These are phyloP conservation scores for Drosophila tristis DNA, from an alignment of 1,140 invertebrate genomes.

Conservation along the genomic window DNA sequence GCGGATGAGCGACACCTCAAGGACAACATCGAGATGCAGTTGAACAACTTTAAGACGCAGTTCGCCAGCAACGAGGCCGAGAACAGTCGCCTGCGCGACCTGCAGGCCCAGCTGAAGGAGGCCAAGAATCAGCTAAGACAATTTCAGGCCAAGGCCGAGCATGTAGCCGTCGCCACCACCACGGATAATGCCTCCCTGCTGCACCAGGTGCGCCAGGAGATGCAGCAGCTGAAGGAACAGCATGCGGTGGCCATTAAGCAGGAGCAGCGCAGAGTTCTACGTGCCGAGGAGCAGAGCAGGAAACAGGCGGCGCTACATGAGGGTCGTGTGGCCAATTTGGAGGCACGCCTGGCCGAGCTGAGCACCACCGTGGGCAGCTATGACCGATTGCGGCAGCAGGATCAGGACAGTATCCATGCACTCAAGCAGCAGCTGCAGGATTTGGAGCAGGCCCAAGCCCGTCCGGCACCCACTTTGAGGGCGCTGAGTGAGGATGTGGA, in stretches of 20 bases:
- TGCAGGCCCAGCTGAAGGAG: conserved; percentile 88
- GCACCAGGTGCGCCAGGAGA: conserved; percentile 89
- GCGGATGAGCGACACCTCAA: conserved; percentile 87
- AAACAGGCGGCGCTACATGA: conserved; percentile 89
- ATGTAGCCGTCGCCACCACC: conserved; percentile 37
- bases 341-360: conserved; percentile 91
- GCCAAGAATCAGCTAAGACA: conserved; percentile 87
- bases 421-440: conserved; percentile 86
- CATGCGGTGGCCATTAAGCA: conserved; percentile 87
- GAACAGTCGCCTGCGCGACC: conserved; percentile 79
- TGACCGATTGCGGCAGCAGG: conserved; percentile 89
- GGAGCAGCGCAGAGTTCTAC: conserved; percentile 84
- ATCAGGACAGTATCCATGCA: conserved; percentile 90
- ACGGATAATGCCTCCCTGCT: conserved; percentile 86
- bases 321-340: conserved; percentile 90
- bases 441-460: conserved; percentile 45
- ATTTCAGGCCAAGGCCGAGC: conserved; percentile 83
- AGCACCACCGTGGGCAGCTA: conserved; percentile 92
- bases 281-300: conserved; percentile 89
- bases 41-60: conserved; percentile 85
- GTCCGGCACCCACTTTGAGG: background rate
- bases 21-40: conserved; percentile 87
- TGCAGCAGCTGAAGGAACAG: conserved; percentile 89
- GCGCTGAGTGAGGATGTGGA: conserved; percentile 59
- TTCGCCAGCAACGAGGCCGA: conserved; percentile 75